A percentile compares a stretch with the other conserved stretches of the same genome.
phyloP scores from a whole-genome alignment of 2,113 vertebrate species.

The Esox niger region DNA sequence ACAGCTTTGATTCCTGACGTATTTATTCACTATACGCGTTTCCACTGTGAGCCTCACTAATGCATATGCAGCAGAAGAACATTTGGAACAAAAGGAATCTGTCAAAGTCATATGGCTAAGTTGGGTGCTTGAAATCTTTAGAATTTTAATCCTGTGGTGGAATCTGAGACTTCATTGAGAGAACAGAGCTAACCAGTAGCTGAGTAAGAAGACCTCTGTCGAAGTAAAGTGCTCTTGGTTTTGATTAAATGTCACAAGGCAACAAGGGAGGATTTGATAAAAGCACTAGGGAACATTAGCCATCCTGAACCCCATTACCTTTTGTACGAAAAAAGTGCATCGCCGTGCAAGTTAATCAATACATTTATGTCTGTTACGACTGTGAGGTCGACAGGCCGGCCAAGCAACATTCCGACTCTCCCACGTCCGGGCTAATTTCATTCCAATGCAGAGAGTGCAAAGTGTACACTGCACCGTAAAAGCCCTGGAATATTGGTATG shows the following conservation, averaged over 20 bases:
- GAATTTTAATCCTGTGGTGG: neutral
- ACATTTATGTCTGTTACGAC: neutral
- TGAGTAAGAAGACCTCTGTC: neutral
- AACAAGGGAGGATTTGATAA: neutral
- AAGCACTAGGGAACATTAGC: neutral
- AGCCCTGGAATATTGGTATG: constrained; percentile 5
- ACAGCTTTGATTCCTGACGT: no score
- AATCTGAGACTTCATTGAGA: neutral
- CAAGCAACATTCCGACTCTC: neutral
- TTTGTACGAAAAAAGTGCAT: neutral
- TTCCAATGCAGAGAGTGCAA: neutral
- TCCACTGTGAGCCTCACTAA: neutral
- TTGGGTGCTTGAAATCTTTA: neutral
- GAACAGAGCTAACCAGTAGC: neutral
- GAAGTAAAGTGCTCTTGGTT: constrained; percentile 2
- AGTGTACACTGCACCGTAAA: neutral
- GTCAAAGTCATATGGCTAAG: neutral
- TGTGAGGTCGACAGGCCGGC: neutral
- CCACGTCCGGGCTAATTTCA: neutral
- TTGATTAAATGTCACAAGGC: neutral
- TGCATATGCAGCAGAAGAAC: constrained; percentile 14
- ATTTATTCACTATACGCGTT: neutral
- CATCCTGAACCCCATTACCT: neutral
- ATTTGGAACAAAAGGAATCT: neutral
- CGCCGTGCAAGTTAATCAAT: neutral